Evolutionary conservation across 1,140 invertebrate species (phyloP).

Genomic region (Lerema accius): DNA sequence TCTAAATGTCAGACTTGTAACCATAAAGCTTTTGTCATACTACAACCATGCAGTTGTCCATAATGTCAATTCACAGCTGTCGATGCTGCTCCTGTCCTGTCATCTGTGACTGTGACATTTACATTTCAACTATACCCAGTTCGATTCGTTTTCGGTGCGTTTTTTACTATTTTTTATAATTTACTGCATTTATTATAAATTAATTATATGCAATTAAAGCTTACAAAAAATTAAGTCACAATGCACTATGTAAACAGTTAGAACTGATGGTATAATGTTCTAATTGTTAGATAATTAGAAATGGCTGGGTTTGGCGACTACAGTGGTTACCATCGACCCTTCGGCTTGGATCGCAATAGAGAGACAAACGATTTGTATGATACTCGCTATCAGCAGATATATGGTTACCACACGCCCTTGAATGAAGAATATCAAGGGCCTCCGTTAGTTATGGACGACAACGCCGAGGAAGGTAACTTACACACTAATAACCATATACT

Average conservation of each 20-base stretch:
- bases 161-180: background rate
- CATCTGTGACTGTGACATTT: too few species aligned
- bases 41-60: too few species aligned
- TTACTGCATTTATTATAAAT: too few species aligned
- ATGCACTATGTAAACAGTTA: background rate
- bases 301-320: conserved; percentile 81
- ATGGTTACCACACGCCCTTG: conserved; percentile 74
- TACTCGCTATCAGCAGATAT: conserved; percentile 77
- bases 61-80: too few species aligned
- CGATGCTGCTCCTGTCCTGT: too few species aligned
- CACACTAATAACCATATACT: background rate
- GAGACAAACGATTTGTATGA: conserved; percentile 77
- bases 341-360: conserved; percentile 69
- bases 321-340: conserved; percentile 70
- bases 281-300: conserved; percentile 38
- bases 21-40: too few species aligned
- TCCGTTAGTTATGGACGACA: conserved; percentile 77
- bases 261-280: conserved; percentile 19
- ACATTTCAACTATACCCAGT: too few species aligned
- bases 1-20: too few species aligned
- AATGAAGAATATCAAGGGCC: conserved; percentile 76
- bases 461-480: conserved; percentile 80
- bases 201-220: too few species aligned
- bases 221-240: background rate
- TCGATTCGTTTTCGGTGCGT: too few species aligned